Base-by-base conservation (phyloP, 64 coral and sea anemone genomes). In the Porites australiensis region DNA sequence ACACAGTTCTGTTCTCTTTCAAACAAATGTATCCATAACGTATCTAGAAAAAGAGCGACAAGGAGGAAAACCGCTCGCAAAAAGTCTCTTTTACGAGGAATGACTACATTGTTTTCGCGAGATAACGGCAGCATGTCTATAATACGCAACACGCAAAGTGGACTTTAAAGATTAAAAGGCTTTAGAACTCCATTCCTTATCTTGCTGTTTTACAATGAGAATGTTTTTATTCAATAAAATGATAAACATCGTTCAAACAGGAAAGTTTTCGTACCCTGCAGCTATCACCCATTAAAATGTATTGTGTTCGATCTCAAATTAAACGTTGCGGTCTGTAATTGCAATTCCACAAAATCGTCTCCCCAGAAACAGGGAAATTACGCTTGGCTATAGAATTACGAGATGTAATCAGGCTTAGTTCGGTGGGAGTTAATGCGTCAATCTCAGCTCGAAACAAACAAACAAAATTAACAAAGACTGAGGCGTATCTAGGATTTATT, bases 131-230 rank as follows among this genome's bases (percentile, higher is more conserved):
- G 54, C 54, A 57, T 57, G 12, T 12, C 54, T 37, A 37, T 37
- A 57, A 9, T 6, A 57, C 2, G 54, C 54, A 57, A 57, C 54
- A 57, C 4, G 45, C 13, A 50, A 52, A 83, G 66, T 64, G 79
- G 60, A 64, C 79, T 82, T 82, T 67, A 66, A 65, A 83, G 13
- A 20, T 83, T 49, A 67, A 79, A 79, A 59, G 77, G 20, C 16
- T 20, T 83, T 45, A 48, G 8, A n/a, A 83, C 79, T 66, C 49
- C 50, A 47, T 64, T 19, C 13, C 59, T 83, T 8, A 65, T 48
- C 11, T 2, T 5, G 57, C 46, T 45, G 15, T 48, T 83, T 83
- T 83, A 27, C 66, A 4, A 83, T 83, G 79, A 13, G 66, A 83
- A 83, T 13, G 58, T 27, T 58, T 11, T 58, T 21, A 57, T 64